A percentile compares a stretch with the other conserved stretches of the same genome.
Evolutionary conservation across 2,113 vertebrate species (phyloP).

Genomic region (Tor tambroides): DNA sequence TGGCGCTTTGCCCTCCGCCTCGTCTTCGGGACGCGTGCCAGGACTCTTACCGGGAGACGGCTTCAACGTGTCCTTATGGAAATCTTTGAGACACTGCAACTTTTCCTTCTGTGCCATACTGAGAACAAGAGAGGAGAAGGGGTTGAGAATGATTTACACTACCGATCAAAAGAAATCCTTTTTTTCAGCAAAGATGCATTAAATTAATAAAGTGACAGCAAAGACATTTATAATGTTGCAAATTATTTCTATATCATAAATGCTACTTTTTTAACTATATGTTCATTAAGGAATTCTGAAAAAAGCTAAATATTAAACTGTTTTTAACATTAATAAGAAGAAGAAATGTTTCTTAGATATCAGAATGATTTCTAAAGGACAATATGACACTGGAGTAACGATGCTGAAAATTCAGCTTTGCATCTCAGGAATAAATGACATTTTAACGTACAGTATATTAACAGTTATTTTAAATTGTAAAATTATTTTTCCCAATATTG

Average conservation of each 20-base stretch:
- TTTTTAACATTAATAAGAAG: not conserved
- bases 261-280: not conserved
- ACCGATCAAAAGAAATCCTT: not conserved
- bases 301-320: not conserved
- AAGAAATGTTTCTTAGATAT: not conserved
- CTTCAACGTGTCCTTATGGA: slow-evolving; percentile 98
- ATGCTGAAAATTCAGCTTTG: no score
- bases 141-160: no score
- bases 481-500: not conserved
- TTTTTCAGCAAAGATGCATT: not conserved
- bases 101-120: slow-evolving; percentile 97
- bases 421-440: no score
- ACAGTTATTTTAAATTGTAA: not conserved
- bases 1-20: slow-evolving; percentile 91
- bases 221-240: not conserved
- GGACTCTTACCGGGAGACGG: slow-evolving; percentile 97
- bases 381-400: not conserved
- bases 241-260: not conserved
- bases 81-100: slow-evolving; percentile 95
- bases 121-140: slow-evolving; percentile 14
- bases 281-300: not conserved
- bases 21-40: slow-evolving; percentile 91
- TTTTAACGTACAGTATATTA: not conserved
- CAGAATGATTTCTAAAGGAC: not conserved
- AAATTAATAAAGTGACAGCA: not conserved